Conservation (phyloP, 2,113 vertebrate genomes). For the pig (Sus scrofa) region T2T-Sscrofa CM000812.6:16854501-16855000, state of each 20-base stretch:
- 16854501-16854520: too few relatives aligned
- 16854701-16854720: neutral
- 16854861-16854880: neutral
- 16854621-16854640: neutral
- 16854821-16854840: neutral
- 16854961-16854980: neutral
- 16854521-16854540: too few relatives aligned
- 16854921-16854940: neutral
- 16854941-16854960: too few relatives aligned
- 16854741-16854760: accelerated
- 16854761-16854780: too few relatives aligned
- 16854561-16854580: too few relatives aligned
- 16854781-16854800: neutral
- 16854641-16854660: neutral
- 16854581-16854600: neutral
- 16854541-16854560: too few relatives aligned
- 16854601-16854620: too few relatives aligned
- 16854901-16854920: neutral
- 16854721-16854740: neutral
- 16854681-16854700: neutral
- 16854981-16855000: neutral
- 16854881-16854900: neutral
- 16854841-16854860: neutral
- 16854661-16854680: neutral
- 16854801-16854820: neutral